phyloP scores from a whole-genome alignment of 2,113 vertebrate genomes.

The Gnathonemus longibarbis region DNA sequence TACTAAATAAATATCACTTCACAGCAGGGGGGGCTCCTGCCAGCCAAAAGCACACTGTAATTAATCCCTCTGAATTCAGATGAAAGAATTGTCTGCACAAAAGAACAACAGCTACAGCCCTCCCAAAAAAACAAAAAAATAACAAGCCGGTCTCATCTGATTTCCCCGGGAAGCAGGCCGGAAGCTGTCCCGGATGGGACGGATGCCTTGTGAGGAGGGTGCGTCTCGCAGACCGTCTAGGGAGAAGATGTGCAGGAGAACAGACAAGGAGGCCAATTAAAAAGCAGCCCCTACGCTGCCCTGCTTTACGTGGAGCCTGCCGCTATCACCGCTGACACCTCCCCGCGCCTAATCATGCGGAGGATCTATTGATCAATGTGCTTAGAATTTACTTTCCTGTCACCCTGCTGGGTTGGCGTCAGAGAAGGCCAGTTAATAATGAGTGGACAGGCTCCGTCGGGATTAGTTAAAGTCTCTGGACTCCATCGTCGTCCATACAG shows the following conservation, averaged over 20 bases:
- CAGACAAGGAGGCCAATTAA: not conserved
- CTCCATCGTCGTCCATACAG: not conserved
- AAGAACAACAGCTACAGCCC: slow-evolving; percentile 20
- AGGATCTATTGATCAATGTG: slow-evolving; percentile 51
- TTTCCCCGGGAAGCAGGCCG: not conserved
- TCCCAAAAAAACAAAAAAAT: not conserved
- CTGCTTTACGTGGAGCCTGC: slow-evolving; percentile 30
- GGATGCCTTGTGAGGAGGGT: not conserved
- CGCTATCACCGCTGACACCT: slow-evolving; percentile 36
- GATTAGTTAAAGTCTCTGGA: not conserved
- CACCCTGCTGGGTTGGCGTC: slow-evolving; percentile 1
- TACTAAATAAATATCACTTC: slow-evolving; percentile 32
- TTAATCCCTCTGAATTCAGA: slow-evolving; percentile 40
- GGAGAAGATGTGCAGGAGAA: not conserved
- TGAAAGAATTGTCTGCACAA: slow-evolving; percentile 27
- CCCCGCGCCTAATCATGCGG: slow-evolving; percentile 44
- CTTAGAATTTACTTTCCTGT: slow-evolving; percentile 32
- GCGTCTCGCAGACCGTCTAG: not conserved
- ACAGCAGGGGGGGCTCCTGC: slow-evolving; percentile 21
- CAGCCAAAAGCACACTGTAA: slow-evolving; percentile 32
- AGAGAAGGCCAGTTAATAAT: slow-evolving; percentile 40
- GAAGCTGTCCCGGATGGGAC: not conserved
- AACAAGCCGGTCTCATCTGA: not conserved
- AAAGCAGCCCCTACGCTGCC: slow-evolving; percentile 11
- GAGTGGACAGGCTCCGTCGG: not conserved